Conservation (phyloP, 2,888 invertebrate species). For the Phasia obesa region DNA sequence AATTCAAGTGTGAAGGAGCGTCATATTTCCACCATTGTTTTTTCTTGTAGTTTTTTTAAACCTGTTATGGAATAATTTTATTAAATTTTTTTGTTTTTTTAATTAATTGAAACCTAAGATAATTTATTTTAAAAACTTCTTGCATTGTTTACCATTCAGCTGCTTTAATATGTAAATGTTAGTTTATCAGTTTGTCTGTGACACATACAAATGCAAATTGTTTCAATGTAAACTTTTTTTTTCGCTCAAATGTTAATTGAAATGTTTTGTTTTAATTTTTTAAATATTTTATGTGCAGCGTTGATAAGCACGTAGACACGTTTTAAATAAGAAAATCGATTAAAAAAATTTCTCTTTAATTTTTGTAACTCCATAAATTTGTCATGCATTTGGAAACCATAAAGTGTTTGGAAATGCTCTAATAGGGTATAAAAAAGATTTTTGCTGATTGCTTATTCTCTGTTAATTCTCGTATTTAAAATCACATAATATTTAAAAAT, state of each 20-base stretch:
- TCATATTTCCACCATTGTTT: background rate
- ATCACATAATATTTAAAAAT: too few relatives aligned
- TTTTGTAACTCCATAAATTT: too few relatives aligned
- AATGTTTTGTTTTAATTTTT: background rate
- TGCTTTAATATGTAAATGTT: background rate
- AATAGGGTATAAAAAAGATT: too few relatives aligned
- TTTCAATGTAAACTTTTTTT: background rate
- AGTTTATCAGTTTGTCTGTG: background rate
- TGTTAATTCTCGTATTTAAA: too few relatives aligned
- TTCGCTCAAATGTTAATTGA: background rate
- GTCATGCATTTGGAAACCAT: too few relatives aligned
- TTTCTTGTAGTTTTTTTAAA: background rate
- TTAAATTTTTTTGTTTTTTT: background rate
- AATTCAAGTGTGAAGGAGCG: background rate
- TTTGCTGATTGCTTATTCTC: too few relatives aligned
- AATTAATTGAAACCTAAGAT: background rate
- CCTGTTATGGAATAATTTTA: background rate
- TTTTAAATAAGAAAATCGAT: background rate
- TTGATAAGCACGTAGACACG: conserved; percentile 3
- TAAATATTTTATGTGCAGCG: background rate
- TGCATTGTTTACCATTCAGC: background rate
- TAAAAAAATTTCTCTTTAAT: too few relatives aligned
- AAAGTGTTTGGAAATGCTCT: too few relatives aligned
- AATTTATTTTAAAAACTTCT: background rate
- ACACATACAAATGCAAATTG: background rate